Percentiles rank a stretch among this genome's conserved stretches.
Evolutionary conservation across 2,113 vertebrate species (phyloP).

Genomic region (Ploceus nigricollis): DNA sequence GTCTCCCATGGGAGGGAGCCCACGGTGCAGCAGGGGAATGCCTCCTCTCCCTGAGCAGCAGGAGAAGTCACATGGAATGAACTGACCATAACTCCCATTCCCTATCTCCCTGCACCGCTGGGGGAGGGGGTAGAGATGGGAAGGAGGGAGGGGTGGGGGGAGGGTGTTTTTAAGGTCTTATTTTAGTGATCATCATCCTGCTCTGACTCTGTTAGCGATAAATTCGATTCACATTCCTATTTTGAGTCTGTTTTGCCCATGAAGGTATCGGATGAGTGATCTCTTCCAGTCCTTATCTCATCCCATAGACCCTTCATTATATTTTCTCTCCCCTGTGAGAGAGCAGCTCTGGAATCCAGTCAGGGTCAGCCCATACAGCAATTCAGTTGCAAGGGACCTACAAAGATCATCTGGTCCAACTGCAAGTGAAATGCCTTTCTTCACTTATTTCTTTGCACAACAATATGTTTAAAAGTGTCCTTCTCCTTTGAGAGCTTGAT

Average conservation of each 20-base stretch:
- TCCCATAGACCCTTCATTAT: too few relatives aligned
- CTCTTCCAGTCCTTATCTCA: not conserved
- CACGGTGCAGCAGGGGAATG: rapidly evolving
- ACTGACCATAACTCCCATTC: not conserved
- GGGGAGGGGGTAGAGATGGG: not conserved
- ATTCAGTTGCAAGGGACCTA: not conserved
- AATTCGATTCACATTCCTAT: not conserved
- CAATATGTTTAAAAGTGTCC: not conserved
- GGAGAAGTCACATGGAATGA: not conserved
- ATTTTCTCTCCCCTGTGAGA: not conserved
- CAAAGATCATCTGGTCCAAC: too few relatives aligned
- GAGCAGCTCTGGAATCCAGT: not conserved
- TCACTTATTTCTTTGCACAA: not conserved
- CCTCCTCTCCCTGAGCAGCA: not conserved
- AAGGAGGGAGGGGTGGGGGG: not conserved
- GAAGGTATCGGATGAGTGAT: not conserved
- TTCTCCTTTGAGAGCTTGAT: not conserved
- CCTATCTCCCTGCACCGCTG: not conserved
- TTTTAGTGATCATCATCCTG: not conserved
- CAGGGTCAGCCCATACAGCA: not conserved
- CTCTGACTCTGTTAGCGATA: not conserved
- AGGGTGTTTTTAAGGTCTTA: not conserved
- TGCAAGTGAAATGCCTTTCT: not conserved
- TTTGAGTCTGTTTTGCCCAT: not conserved
- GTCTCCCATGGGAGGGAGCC: not conserved